Percentiles rank a stretch among this genome's conserved stretches.
Evolutionary conservation across 2,888 invertebrate genomes (phyloP).

Genomic region (Thysanoteuthis rhombus): DNA sequence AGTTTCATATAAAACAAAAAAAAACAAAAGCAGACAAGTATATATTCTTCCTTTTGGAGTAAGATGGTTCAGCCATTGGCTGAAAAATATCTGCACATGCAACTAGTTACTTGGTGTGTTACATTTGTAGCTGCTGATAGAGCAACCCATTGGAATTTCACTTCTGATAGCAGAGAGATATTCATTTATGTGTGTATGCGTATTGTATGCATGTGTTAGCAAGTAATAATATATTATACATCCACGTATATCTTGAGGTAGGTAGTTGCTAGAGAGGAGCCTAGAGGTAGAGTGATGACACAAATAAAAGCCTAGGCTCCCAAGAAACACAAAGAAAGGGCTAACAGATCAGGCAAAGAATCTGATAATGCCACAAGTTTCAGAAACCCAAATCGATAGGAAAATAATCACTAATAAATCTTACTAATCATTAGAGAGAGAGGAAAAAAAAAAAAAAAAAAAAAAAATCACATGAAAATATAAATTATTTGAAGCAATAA

Average conservation of each 20-base stretch:
- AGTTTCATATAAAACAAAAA: background rate
- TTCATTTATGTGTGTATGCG: background rate
- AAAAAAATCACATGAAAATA: background rate
- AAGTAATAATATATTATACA: constrained; percentile 1
- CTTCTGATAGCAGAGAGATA: background rate
- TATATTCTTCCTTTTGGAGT: background rate
- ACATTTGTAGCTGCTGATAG: background rate
- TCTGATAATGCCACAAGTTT: background rate
- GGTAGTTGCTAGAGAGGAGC: constrained; percentile 1
- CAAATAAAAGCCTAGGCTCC: background rate
- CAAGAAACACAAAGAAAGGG: background rate
- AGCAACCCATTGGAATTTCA: background rate
- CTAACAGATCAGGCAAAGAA: background rate
- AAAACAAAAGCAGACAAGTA: background rate
- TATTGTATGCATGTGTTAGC: background rate
- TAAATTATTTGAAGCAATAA: background rate
- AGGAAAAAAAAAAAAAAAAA: background rate
- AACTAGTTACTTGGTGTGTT: background rate
- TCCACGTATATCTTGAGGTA: constrained; percentile 16
- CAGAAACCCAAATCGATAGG: background rate
- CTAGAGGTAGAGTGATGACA: background rate
- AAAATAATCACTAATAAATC: background rate
- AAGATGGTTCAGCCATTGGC: background rate
- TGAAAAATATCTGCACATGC: constrained; percentile 20
- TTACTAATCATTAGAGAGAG: too few relatives aligned